Percentiles rank a stretch among this genome's conserved stretches.
These are phyloP conservation scores for Drosophila cognata DNA, from an alignment of 2,888 invertebrate species.

Conservation along the genomic window DNA sequence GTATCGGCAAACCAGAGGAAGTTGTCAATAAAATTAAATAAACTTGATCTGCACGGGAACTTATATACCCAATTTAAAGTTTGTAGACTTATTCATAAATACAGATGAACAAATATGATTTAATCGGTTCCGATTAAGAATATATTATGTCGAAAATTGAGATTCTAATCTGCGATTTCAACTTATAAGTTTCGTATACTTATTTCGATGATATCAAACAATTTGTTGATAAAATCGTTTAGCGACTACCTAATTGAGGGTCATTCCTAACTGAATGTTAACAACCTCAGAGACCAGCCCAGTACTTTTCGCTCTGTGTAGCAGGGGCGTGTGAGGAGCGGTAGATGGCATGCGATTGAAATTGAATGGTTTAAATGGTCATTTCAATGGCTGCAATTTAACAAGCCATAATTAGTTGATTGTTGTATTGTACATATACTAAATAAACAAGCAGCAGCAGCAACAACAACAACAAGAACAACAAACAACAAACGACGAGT, in stretches of 20 bases:
- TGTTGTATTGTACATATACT: constrained; percentile 65
- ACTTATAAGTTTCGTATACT: not conserved
- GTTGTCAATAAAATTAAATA: not conserved
- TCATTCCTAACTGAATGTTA: not conserved
- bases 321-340: not conserved
- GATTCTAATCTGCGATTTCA: not conserved
- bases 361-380: constrained; percentile 82
- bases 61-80: not conserved
- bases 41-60: not conserved
- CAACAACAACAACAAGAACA: constrained; percentile 39
- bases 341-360: constrained; percentile 70
- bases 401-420: constrained; percentile 81
- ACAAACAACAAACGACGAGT: constrained; percentile 50
- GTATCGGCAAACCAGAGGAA: too few species aligned
- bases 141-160: not conserved
- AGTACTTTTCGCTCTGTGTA: constrained; percentile 1
- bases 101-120: not conserved
- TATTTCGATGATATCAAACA: not conserved
- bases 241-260: not conserved
- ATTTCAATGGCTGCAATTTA: constrained; percentile 81
- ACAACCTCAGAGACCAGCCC: not conserved
- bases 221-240: not conserved
- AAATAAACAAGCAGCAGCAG: constrained; percentile 66
- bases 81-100: not conserved
- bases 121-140: not conserved